Percentiles rank a stretch among this genome's conserved stretches.
phyloP scores from a whole-genome alignment of 2,888 invertebrate species.

The Eurytoma californica region DNA sequence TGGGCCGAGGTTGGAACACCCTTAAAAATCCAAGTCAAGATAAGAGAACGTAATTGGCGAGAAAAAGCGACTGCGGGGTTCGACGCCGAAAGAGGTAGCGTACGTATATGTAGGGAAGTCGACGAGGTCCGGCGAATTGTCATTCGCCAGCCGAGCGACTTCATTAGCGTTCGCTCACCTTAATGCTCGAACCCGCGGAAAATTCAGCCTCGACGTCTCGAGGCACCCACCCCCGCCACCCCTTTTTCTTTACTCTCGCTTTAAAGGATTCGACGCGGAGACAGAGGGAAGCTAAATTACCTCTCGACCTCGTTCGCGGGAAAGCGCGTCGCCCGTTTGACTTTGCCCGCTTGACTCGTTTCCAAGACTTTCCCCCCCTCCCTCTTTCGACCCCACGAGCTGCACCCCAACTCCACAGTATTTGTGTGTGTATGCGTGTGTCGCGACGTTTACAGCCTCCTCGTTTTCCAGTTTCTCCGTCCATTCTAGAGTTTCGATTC shows the following conservation, averaged over 20 bases:
- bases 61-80: neutral
- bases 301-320: constrained; percentile 36
- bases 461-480: neutral
- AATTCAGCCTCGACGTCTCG: neutral
- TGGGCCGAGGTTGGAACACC: neutral
- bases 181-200: constrained; percentile 1
- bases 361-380: neutral
- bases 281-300: constrained; percentile 17
- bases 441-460: neutral
- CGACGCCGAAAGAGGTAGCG: neutral
- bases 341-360: constrained; percentile 19
- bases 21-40: too few relatives aligned
- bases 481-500: neutral
- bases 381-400: neutral
- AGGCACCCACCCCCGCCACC: neutral
- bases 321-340: constrained; percentile 5
- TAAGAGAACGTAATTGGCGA: neutral
- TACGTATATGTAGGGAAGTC: neutral
- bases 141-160: constrained; percentile 5
- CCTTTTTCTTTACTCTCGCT: neutral
- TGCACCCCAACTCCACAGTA: neutral
- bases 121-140: neutral
- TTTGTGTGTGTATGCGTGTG: neutral
- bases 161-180: constrained; percentile 20
- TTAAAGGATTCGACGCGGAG: constrained; percentile 4